A percentile compares a stretch with the other conserved stretches of the same genome.
phyloP scores from a whole-genome alignment of 2,113 vertebrate genomes.

The Oncorhynchus gorbuscha region DNA sequence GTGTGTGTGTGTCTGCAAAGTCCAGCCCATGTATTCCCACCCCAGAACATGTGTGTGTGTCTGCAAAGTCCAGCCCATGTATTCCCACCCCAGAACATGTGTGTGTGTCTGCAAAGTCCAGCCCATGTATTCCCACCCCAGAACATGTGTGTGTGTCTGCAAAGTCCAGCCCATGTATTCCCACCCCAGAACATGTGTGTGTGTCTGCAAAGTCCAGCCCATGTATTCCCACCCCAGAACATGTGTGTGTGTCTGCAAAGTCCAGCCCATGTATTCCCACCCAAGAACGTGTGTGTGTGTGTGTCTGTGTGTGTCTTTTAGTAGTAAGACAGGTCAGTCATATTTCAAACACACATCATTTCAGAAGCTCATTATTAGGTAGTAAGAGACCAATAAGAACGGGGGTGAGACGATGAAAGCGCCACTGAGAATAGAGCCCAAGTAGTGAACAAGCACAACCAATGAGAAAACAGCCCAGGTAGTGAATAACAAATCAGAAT shows the following conservation, averaged over 20 bases:
- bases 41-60: neutral
- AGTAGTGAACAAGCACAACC: constrained; percentile 17
- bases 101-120: neutral
- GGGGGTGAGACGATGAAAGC: neutral
- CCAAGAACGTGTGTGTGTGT: neutral
- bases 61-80: neutral
- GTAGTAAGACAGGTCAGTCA: constrained; percentile 5
- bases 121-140: too few relatives aligned
- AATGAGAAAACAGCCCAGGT: constrained; percentile 42
- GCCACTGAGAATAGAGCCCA: neutral
- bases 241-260: constrained; percentile 1
- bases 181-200: neutral
- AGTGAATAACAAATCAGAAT: constrained; percentile 48
- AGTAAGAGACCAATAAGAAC: constrained; percentile 26
- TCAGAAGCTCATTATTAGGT: constrained; percentile 20
- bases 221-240: too few relatives aligned
- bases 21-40: too few relatives aligned
- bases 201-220: neutral
- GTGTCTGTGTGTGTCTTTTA: neutral
- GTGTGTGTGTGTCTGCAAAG: neutral
- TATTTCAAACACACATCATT: neutral
- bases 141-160: neutral
- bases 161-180: constrained; percentile 4
- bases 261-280: neutral
- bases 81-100: neutral